Evolutionary conservation across 2,113 vertebrate species (phyloP).

Genomic region (Tretioscincus oriximinensis): DNA sequence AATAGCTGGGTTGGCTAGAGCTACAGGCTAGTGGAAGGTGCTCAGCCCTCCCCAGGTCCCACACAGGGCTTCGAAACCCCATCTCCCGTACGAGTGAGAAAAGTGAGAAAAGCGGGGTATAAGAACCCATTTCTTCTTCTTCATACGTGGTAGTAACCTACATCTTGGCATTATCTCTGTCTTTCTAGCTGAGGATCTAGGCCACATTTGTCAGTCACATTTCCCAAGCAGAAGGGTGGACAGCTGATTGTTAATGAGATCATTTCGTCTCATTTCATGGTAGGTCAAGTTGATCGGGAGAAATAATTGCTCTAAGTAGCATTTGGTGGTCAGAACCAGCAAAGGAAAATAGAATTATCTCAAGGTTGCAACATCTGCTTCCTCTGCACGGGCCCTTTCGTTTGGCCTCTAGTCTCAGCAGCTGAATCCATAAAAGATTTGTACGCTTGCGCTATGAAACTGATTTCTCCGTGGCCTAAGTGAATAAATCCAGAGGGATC

Average conservation of each 20-base stretch:
- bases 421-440: no score
- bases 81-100: no score
- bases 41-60: no score
- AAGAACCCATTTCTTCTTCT: no score
- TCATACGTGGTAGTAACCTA: conserved; percentile 58
- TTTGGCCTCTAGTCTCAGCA: background rate
- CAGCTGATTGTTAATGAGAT: background rate
- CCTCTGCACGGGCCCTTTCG: background rate
- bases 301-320: background rate
- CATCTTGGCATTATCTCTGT: conserved; percentile 48
- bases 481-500: no score
- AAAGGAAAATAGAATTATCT: background rate
- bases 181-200: background rate
- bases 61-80: no score
- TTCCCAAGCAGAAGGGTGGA: background rate
- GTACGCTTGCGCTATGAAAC: no score
- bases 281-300: no score
- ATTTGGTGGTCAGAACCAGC: background rate
- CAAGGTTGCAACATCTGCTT: background rate
- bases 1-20: no score
- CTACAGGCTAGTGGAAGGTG: no score
- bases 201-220: background rate
- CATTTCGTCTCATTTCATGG: background rate
- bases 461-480: no score
- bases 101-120: no score